Conservation (phyloP, 2,113 vertebrate genomes). For the Cheilinus undulatus region DNA sequence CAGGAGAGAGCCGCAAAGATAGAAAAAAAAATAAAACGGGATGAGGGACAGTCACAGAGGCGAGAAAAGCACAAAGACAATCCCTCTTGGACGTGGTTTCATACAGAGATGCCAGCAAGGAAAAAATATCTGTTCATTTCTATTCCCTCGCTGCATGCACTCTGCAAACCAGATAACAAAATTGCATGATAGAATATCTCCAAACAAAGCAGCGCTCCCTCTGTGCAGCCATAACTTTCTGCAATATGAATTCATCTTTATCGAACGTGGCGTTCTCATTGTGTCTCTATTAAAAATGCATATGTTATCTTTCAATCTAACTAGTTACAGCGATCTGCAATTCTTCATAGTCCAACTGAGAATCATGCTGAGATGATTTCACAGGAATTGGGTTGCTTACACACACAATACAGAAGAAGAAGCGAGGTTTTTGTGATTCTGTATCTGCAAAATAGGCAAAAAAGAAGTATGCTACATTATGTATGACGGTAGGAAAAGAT, state of each 20-base stretch:
- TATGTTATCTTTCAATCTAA: conserved; percentile 1
- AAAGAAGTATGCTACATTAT: conserved; percentile 58
- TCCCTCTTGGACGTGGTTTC: conserved; percentile 70
- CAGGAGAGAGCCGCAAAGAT: conserved; percentile 68
- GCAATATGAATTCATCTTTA: conserved; percentile 35
- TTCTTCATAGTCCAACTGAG: conserved; percentile 8
- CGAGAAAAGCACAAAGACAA: conserved; percentile 65
- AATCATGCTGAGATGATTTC: conserved; percentile 14
- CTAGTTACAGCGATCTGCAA: not conserved
- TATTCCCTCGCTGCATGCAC: conserved; percentile 35
- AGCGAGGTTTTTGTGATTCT: conserved; percentile 21
- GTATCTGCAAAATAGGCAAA: conserved; percentile 43
- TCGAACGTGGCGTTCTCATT: conserved; percentile 38
- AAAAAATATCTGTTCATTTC: conserved; percentile 33
- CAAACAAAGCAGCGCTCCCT: conserved; percentile 8
- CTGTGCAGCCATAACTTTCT: conserved; percentile 15
- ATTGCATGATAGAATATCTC: conserved; percentile 48
- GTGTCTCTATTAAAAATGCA: conserved; percentile 47
- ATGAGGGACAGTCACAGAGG: conserved; percentile 35
- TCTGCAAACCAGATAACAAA: conserved; percentile 33
- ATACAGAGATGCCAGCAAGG: conserved; percentile 63
- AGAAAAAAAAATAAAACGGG: conserved; percentile 33
- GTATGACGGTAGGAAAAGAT: conserved; percentile 49
- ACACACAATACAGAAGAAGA: not conserved
- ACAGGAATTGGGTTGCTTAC: not conserved